These are phyloP conservation scores for Mormyrus proboscirostris DNA, from an alignment of 2,797 vertebrate genomes.

Conservation along the genomic window DNA sequence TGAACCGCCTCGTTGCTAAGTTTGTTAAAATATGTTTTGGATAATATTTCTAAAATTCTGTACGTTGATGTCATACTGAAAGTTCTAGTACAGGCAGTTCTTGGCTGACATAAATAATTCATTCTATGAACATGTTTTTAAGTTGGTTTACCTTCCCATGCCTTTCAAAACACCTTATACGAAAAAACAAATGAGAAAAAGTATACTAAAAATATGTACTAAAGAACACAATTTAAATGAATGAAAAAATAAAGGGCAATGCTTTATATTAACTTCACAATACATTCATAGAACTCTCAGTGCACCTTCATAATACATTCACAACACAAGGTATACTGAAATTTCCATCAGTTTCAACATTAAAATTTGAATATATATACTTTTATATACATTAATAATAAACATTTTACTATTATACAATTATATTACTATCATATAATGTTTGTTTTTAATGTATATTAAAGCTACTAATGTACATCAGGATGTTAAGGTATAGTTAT, in stretches of 20 bases:
- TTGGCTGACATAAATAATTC: background rate
- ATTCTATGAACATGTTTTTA: background rate
- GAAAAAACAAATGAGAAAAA: background rate
- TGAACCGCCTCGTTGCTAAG: background rate
- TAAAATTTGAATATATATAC: background rate
- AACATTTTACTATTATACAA: background rate
- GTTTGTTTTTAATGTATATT: background rate
- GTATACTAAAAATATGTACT: background rate
- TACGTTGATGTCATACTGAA: background rate
- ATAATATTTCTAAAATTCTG: background rate
- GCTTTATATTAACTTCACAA: background rate
- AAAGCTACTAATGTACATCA: background rate
- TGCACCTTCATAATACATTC: background rate
- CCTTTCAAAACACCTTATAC: background rate
- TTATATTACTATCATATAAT: background rate
- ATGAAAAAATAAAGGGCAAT: background rate
- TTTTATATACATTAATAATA: background rate
- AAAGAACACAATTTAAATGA: background rate
- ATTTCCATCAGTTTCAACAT: background rate
- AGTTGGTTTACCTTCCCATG: background rate
- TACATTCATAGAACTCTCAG: background rate
- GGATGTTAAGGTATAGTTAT: background rate
- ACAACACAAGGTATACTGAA: background rate
- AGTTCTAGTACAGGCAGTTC: background rate
- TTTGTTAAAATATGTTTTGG: background rate